Conservation (phyloP, 2,888 invertebrate genomes). For the Drosophila nr. perissopoda region DNA sequence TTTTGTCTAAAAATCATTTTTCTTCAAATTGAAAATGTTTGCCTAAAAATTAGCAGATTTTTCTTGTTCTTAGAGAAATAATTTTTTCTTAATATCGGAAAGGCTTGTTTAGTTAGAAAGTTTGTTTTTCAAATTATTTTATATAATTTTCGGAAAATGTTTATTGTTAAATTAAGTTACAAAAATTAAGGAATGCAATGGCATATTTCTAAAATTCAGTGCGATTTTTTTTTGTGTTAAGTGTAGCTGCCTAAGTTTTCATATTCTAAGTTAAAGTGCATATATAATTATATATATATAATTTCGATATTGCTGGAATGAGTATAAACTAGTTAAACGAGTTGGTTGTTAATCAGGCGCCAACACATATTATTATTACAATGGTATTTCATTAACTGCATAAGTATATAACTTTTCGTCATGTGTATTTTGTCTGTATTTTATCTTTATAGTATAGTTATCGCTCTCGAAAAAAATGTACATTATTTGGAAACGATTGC, state of each 20-base stretch:
- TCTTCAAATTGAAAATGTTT: neutral
- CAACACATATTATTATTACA: constrained; percentile 23
- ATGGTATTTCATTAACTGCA: constrained; percentile 17
- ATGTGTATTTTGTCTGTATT: constrained; percentile 16
- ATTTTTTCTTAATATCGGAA: too few species aligned
- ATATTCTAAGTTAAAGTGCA: constrained; percentile 34
- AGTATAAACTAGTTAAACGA: constrained; percentile 81
- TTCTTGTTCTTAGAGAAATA: too few species aligned
- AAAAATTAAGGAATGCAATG: neutral
- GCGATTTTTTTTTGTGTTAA: constrained; percentile 11
- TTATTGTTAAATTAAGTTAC: neutral
- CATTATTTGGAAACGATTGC: constrained; percentile 68
- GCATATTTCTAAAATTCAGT: neutral
- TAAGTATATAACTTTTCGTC: constrained; percentile 21
- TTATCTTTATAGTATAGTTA: constrained; percentile 34
- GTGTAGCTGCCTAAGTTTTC: constrained; percentile 34
- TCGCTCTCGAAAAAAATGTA: constrained; percentile 61
- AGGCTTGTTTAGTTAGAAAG: too few species aligned
- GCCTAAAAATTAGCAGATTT: neutral
- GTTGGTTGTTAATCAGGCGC: constrained; percentile 19
- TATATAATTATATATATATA: constrained; percentile 23
- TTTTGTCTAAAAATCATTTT: too few species aligned
- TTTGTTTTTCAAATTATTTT: neutral
- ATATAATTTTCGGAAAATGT: neutral
- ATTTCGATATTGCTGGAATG: constrained; percentile 68